Base-by-base conservation (phyloP, 1,140 invertebrate species). In the Caenorhabditis briggsae region DNA sequence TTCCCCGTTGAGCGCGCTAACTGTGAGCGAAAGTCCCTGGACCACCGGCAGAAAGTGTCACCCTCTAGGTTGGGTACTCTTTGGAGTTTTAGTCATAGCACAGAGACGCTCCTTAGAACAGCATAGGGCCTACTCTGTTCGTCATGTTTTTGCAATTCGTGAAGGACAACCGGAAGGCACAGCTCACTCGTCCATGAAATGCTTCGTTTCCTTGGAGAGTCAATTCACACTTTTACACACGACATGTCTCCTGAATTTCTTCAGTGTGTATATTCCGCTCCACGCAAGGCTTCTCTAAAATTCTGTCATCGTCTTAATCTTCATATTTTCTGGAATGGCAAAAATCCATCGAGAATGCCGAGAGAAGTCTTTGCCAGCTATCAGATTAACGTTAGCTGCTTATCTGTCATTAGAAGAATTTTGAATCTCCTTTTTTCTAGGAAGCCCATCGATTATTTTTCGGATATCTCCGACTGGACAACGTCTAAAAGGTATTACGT, bases 21-120 rank as follows among this genome's bases (percentile, higher is more conserved):
- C 70, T 78, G 70, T 78, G 70, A 78, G 70, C 70, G 70, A 78
- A 78, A 50, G 70, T 78, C 70, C 70, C 70, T 78, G 70, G 70
- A 78, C 70, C 70, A 78, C 70, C 12, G 70, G 70, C 46, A 78
- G 70, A 78, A 78, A 78, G 70, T 78, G 70, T 53, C 70, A 78
- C 70, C 70, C 70, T 78, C 70, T 78, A 78, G 70, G 70, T 78
- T 78, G 70, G 70, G 70, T 78, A 23, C 70, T 78, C 70, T 78
- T 53, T 50, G 70, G 70, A 78, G 70, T 50, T 78, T 78, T 78
- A 78, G 70, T 78, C 70, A 78, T 78, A 78, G 70, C 70, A 78
- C 70, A 78, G 70, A 78, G 70, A 78, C 70, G 70, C 70, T 78
- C 70, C 70, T 78, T 78, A 50, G 70, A 78, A 78, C 70, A 78